Conservation (phyloP, 2,888 invertebrate genomes). For the Lysandra bellargus region DNA sequence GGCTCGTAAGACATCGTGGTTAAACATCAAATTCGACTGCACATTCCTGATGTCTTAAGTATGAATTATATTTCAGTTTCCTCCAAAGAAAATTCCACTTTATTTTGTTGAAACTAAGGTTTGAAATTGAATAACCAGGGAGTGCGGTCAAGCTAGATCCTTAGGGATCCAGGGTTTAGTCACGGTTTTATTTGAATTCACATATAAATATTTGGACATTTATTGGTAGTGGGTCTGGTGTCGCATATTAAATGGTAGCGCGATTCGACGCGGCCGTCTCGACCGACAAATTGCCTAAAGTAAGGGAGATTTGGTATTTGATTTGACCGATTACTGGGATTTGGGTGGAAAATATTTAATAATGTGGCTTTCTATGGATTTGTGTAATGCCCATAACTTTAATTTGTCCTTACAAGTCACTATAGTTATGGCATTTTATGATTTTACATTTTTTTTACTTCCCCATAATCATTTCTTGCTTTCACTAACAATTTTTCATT, state of each 20-base stretch:
- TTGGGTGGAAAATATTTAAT: neutral
- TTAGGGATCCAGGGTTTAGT: slow-evolving; percentile 73
- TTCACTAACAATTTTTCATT: too few species aligned
- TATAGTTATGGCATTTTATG: neutral
- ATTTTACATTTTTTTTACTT: neutral
- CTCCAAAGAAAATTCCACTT: slow-evolving; percentile 30
- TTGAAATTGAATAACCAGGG: slow-evolving; percentile 36
- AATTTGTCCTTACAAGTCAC: neutral
- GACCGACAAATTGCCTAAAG: neutral
- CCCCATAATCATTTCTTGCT: too few species aligned
- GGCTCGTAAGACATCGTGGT: slow-evolving; percentile 46
- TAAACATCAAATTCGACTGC: slow-evolving; percentile 49
- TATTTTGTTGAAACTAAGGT: slow-evolving; percentile 36
- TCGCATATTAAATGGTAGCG: slow-evolving; percentile 72
- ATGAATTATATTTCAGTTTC: slow-evolving; percentile 35
- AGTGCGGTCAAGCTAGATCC: slow-evolving; percentile 65
- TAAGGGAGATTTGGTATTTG: slow-evolving; percentile 1
- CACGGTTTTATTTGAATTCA: slow-evolving; percentile 77
- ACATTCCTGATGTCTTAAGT: slow-evolving; percentile 43
- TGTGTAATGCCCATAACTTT: neutral
- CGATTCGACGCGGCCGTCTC: slow-evolving; percentile 60
- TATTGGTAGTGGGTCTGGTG: slow-evolving; percentile 67
- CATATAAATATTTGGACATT: slow-evolving; percentile 79
- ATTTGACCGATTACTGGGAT: slow-evolving; percentile 13
- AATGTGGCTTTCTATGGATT: neutral